Percentiles rank a stretch among this genome's conserved stretches.
phyloP scores from a whole-genome alignment of 2,797 vertebrate genomes.

The Acanthis flammea region DNA sequence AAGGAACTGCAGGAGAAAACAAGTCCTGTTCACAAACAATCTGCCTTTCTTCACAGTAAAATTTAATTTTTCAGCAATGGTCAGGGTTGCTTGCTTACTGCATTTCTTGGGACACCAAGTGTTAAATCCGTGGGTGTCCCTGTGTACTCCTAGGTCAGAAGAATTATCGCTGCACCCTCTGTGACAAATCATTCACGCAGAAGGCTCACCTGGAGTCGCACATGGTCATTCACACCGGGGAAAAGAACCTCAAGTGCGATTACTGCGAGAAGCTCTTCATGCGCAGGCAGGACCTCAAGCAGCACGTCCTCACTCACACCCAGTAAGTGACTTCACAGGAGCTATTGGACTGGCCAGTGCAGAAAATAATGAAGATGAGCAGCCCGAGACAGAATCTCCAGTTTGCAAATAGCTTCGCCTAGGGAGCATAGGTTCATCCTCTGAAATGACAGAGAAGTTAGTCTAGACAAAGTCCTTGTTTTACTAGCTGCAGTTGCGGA shows the following conservation, averaged over 20 bases:
- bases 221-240: constrained; percentile 94
- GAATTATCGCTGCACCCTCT: constrained; percentile 92
- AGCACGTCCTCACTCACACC: constrained; percentile 94
- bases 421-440: not conserved
- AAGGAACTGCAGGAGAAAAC: not conserved
- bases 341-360: not conserved
- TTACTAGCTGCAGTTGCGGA: not conserved
- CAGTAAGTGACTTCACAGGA: constrained; percentile 78
- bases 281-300: constrained; percentile 94
- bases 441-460: not conserved
- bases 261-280: constrained; percentile 94
- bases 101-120: not conserved
- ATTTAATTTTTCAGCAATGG: not conserved
- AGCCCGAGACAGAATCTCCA: not conserved
- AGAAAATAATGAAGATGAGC: not conserved
- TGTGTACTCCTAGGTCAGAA: constrained; percentile 85
- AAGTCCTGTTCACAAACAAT: not conserved
- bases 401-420: not conserved
- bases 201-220: constrained; percentile 96
- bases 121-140: not conserved
- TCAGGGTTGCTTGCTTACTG: not conserved
- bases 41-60: not conserved
- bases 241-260: constrained; percentile 95
- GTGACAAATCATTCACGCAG: constrained; percentile 95
- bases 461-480: not conserved